phyloP scores from a whole-genome alignment of 2,113 vertebrate genomes.

The Protobothrops mucrosquamatus region DNA sequence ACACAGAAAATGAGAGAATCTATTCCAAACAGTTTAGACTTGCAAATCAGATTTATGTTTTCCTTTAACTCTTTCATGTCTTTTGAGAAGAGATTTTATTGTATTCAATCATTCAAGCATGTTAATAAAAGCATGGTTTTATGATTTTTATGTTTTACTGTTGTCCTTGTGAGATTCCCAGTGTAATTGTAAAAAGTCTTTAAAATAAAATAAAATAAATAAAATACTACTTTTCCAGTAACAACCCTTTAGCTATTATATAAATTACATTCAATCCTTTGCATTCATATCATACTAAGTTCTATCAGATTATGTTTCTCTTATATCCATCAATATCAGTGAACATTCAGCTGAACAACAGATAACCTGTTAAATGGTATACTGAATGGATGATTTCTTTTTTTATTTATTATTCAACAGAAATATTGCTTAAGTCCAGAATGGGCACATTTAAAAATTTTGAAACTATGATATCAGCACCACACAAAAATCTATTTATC shows the following conservation, averaged over 20 bases:
- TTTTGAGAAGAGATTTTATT: not conserved
- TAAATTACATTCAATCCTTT: not conserved
- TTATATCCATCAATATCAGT: not conserved
- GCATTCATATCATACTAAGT: not conserved
- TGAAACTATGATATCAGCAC: no score
- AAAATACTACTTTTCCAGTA: no score
- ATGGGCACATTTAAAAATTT: no score
- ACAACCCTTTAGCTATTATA: not conserved
- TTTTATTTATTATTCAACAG: accelerated
- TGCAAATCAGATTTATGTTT: not conserved
- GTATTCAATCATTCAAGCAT: not conserved
- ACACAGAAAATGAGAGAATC: not conserved
- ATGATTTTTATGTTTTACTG: not conserved
- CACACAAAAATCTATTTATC: no score
- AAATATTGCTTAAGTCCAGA: not conserved
- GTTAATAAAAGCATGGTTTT: not conserved
- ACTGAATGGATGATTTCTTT: not conserved
- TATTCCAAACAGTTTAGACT: not conserved
- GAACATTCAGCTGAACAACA: not conserved
- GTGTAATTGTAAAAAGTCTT: not conserved
- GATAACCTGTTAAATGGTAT: not conserved
- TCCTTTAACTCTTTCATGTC: not conserved
- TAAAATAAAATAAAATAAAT: no score
- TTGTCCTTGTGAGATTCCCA: not conserved
- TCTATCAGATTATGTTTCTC: not conserved